Base-by-base conservation (phyloP, 2,888 invertebrate genomes). In the Mythimna loreyi region DNA sequence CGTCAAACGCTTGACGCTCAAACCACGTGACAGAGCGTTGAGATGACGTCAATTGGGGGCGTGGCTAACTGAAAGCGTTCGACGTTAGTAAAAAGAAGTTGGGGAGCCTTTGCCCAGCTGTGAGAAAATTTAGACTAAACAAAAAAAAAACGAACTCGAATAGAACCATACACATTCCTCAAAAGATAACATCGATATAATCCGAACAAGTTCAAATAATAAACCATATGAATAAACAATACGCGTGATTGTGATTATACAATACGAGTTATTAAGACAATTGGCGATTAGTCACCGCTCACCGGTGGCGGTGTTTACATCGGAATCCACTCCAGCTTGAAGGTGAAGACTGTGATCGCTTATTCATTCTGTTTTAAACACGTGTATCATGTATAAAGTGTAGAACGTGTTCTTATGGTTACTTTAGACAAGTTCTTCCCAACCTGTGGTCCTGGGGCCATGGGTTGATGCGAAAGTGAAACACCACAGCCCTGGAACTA, bases 291-390 rank as follows among this genome's bases (percentile, higher is more conserved):
- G 72, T 83, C 84, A 84, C 62, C 68, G 33, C 7, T 21, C 30
- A n/a, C 13, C 33, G 21, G 33, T 55, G 53, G 55, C 33, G 40
- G 0, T 67, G 67, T 71, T 77, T 79, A 56, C 63, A 74, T 67
- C 59, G 73, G 71, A 64, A 77, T 69, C 69, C 71, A 73, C 77
- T 78, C 40, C 64, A 72, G 59, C 74, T 69, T 69, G 77, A 73
- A 57, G 43, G 59, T 62, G 60, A 73, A 53, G 30, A 62, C 67
- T 45, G 56, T 53, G 70, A 64, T 80, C 43, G 57, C 68, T 82
- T 82, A 82, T 61, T 82, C 82, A 82, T 59, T 8, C 23, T 60
- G 11, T 36, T 21, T 40, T n/a, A 19, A 28, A 55, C 68, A 52
- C 33, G 59, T 70, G 75, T 28, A 43, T 25, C 55, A 55, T 36